These are phyloP conservation scores for Ophion obscuratus DNA, from an alignment of 2,888 invertebrate genomes.

Conservation along the genomic window DNA sequence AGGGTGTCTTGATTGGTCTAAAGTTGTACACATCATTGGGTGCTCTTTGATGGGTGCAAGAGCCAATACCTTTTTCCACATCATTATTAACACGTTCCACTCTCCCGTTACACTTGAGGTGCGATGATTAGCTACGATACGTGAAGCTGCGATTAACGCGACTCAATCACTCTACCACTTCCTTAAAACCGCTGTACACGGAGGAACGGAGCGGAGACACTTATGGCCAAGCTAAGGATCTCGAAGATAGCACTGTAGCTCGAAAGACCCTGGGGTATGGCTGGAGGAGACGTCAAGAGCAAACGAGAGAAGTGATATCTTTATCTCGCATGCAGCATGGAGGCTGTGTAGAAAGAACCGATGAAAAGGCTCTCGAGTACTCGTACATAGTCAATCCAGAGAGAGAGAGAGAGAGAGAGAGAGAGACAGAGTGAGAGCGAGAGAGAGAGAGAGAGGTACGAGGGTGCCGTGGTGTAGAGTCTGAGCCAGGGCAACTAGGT, in stretches of 20 bases:
- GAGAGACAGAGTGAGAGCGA: background rate
- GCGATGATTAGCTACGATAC: too few relatives aligned
- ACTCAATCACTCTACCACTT: background rate
- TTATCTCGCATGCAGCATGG: conserved; percentile 39
- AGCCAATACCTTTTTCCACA: too few relatives aligned
- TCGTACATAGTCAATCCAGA: conserved; percentile 22
- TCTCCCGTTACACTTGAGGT: too few relatives aligned
- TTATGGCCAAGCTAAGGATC: background rate
- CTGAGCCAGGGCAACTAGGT: conserved; percentile 9
- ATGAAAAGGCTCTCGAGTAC: conserved; percentile 14
- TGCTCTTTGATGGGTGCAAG: too few relatives aligned
- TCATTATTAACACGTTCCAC: too few relatives aligned
- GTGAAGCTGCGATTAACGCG: background rate
- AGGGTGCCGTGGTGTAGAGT: background rate
- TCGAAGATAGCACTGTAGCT: background rate
- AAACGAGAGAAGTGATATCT: conserved; percentile 45
- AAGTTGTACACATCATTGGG: too few relatives aligned
- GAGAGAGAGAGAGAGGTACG: background rate
- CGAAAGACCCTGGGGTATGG: background rate
- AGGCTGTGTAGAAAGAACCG: conserved; percentile 35
- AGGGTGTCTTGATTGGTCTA: too few relatives aligned
- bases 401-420: conserved; percentile 1
- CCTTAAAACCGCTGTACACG: background rate
- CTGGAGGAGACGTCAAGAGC: background rate
- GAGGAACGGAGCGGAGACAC: background rate